Evolutionary conservation across 2,113 vertebrate species (phyloP).

Genomic region (Pithys albifrons): DNA sequence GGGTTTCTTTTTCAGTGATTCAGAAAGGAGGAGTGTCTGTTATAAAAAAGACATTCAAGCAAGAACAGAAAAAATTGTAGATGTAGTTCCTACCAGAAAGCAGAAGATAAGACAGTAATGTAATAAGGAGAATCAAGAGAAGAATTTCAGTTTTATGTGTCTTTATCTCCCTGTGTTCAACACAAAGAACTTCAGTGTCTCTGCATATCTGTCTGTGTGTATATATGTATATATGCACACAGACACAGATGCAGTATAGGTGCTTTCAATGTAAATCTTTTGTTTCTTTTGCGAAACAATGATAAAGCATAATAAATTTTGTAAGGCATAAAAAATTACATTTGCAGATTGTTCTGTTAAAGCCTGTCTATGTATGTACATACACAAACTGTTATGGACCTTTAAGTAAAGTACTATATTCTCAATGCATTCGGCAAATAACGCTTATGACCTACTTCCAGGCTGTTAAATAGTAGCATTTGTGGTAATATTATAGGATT

Average conservation of each 20-base stretch:
- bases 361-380: too few relatives aligned
- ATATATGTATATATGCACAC: too few relatives aligned
- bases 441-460: background rate
- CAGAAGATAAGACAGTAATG: background rate
- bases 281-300: background rate
- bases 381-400: background rate
- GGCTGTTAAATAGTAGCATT: background rate
- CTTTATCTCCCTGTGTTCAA: background rate
- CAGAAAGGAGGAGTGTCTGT: background rate
- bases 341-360: background rate
- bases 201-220: rapidly evolving
- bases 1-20: background rate
- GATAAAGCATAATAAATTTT: background rate
- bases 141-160: background rate
- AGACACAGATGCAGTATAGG: background rate
- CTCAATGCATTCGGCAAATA: background rate
- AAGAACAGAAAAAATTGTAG: background rate
- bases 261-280: background rate
- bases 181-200: background rate
- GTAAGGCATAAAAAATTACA: background rate
- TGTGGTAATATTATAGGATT: background rate
- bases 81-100: background rate
- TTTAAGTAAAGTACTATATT: background rate
- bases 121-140: background rate
- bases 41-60: background rate